Base-by-base conservation (phyloP, 2,888 invertebrate species). In the Didymodactylos carnosus region DNA sequence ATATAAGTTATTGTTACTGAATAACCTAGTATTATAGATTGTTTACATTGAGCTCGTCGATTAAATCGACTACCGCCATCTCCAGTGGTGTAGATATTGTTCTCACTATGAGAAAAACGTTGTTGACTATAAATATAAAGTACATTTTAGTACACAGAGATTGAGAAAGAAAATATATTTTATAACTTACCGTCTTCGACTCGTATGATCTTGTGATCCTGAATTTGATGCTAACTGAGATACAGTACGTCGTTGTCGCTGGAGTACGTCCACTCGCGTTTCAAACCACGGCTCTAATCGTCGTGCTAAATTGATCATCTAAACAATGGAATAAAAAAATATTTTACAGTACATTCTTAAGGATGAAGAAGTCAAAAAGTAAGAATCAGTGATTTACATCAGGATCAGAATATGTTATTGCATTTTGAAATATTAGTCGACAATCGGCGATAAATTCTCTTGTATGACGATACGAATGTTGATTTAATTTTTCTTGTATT, bases 381-480 rank as follows among this genome's bases (percentile, higher is more conserved):
- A n/a, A n/a, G n/a, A n/a, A n/a, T n/a, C 43, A 71, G 27, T 35
- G 2, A 3, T 35, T 62, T 35, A 62, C 62, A 4, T 62, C 62
- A 3, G 62, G 62, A 62, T 62, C 62, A 19, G 62, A 29, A 35
- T 62, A 62, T 14, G 62, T 62, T 35, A 62, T 10, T 53, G 25
- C 39, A 29, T 62, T 74, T 71, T 13, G 74, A 74, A 39, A 71
- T 74, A 25, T 29, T n/a, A 53, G 53, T 41, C n/a, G 71, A 6
- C 40, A 71, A 39, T 46, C 41, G 7, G 46, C 74, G 43, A 69
- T 74, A 53, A 23, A 69, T 62, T 51, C 51, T 40, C 29, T 49
- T 53, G 19, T n/a, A 23, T 35, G 43, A 35, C 53, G 39, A 72
- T 71, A 71, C 4, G 43, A 51, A 19, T 40, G 53, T 39, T 74